A percentile compares a stretch with the other conserved stretches of the same genome.
Conservation (phyloP, 2,888 invertebrate genomes). For the Coelogynopora nodosa region DNA sequence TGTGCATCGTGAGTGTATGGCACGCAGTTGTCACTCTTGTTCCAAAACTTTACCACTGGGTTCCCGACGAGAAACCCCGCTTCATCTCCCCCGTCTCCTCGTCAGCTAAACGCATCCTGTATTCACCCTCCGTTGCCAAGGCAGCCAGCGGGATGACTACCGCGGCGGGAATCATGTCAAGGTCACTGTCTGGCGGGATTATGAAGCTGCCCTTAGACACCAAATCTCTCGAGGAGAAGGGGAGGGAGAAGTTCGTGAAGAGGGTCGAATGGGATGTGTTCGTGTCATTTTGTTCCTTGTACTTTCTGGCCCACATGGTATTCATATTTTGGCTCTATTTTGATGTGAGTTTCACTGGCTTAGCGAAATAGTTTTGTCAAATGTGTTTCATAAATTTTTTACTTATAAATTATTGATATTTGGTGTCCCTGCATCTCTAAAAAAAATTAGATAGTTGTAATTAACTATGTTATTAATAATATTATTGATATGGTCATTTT, state of each 20-base stretch:
- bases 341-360: slow-evolving; percentile 47
- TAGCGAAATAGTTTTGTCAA: no score
- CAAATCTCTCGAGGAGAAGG: neutral
- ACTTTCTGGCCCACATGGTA: slow-evolving; percentile 47
- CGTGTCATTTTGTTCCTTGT: slow-evolving; percentile 46
- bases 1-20: slow-evolving; percentile 58
- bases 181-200: neutral
- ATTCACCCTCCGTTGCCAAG: neutral
- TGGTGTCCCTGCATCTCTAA: no score
- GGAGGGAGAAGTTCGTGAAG: slow-evolving; percentile 3
- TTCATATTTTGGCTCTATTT: slow-evolving; percentile 49
- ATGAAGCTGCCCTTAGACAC: neutral
- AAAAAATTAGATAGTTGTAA: no score
- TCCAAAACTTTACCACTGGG: neutral
- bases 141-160: neutral
- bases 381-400: no score
- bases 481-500: no score
- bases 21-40: slow-evolving; percentile 56
- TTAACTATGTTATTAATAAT: no score
- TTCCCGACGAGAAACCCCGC: neutral
- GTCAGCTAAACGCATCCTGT: neutral
- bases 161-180: neutral
- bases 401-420: no score
- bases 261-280: slow-evolving; percentile 47
- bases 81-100: no score